Evolutionary conservation across 2,888 invertebrate genomes (phyloP), one percentile per base, ranked within the genome.

Genomic region (Pyralis farinalis): DNA sequence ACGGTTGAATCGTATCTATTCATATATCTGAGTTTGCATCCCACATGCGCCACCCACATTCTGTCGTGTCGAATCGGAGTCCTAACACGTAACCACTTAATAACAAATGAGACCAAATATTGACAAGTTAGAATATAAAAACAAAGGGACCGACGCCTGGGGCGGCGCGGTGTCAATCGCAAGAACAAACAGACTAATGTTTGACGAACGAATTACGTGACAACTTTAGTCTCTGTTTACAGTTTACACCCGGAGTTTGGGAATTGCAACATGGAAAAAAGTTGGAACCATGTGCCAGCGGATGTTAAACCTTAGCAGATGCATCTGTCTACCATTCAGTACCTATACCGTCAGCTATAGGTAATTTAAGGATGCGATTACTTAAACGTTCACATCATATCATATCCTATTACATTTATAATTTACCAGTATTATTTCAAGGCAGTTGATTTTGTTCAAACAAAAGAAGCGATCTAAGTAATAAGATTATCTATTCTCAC

Each of bases 131-230:
- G 71, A 8, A 25, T 55, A 78, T 74, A 86, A 85, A 87, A 87
- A 88, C 87, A 88, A 88, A 84, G 80, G 72, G 75, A 60, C 60
- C 68, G 58, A 53, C 64, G 49, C 58, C 53, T 59, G 72, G 81
- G 84, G 83, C 74, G 76, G 78, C 62, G 53, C 60, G 78, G 85
- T 88, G 86, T 85, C 87, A 79, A 86, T 85, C 82, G 71, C 70
- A 65, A 78, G 74, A 76, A 82, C 80, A 87, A 86, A 87, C 68
- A 82, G 53, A 65, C 50, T 49, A 51, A 60, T 86, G 77, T 87
- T 87, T 86, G 83, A 74, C 71, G 64, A 80, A 84, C 78, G 82
- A 83, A 85, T 86, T 84, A 87, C 77, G 73, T 80, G 83, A 83
- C 83, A 83, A 76, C 64, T 78, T 75, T 71, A 66, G 56, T 56